Conservation (phyloP, 2,113 vertebrate species). For the Hemibagrus wyckioides region DNA sequence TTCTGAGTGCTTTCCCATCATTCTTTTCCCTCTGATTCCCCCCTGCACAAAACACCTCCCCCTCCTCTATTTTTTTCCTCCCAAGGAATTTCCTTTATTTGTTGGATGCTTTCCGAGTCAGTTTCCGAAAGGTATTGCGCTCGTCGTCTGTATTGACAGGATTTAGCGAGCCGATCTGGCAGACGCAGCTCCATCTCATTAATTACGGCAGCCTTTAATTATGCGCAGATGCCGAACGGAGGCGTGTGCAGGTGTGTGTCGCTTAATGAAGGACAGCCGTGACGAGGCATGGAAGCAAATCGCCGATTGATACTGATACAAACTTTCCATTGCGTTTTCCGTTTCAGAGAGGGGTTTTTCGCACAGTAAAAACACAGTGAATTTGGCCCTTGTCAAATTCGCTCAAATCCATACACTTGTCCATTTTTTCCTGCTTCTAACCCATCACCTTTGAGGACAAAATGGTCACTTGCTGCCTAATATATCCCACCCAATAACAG, state of each 20-base stretch:
- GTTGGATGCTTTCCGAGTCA: neutral
- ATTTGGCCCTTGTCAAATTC: too few relatives aligned
- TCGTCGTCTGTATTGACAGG: slow-evolving; percentile 22
- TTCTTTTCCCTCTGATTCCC: neutral
- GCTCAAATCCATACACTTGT: too few relatives aligned
- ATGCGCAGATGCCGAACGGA: slow-evolving; percentile 40
- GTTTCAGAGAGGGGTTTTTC: slow-evolving; percentile 37
- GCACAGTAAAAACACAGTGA: too few relatives aligned
- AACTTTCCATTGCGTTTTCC: slow-evolving; percentile 24
- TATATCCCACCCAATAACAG: too few relatives aligned
- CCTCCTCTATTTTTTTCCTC: neutral
- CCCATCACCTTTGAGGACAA: too few relatives aligned
- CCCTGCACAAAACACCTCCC: neutral
- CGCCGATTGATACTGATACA: neutral
- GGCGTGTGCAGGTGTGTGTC: slow-evolving; percentile 41
- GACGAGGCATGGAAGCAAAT: neutral
- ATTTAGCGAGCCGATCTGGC: neutral
- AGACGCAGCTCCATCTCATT: slow-evolving; percentile 31
- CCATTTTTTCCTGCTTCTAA: too few relatives aligned
- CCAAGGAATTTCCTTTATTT: slow-evolving; percentile 31
- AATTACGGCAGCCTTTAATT: slow-evolving; percentile 49
- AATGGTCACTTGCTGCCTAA: too few relatives aligned
- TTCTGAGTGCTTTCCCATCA: slow-evolving; percentile 16
- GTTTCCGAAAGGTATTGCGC: neutral
- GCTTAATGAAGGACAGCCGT: slow-evolving; percentile 14